Evolutionary conservation across 1,140 invertebrate species (phyloP), one percentile per base, ranked within the genome.

Genomic region (Colletes latitarsis): DNA sequence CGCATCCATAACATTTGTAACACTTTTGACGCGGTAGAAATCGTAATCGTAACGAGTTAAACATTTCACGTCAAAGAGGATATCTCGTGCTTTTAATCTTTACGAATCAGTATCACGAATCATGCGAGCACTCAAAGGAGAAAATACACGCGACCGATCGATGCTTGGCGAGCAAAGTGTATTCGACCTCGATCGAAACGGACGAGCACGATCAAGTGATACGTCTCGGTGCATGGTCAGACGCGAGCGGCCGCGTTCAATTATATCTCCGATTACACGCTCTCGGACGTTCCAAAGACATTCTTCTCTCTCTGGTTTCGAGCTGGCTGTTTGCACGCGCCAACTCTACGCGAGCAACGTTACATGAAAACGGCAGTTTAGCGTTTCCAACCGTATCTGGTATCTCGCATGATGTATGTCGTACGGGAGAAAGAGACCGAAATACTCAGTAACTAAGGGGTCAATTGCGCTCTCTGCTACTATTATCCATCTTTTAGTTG

Each of bases 281-380:
- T 30, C 57, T 21, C 57, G 21, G 3, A 10, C 15, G 10, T 21
- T 15, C 15, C 53, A 78, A 64, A 78, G 57, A 55, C 58, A 53
- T 72, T 72, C 67, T 77, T 77, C 76, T 71, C 57, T 71, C 68
- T 78, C 76, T 55, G 69, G 30, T 78, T 78, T 72, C 68, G 49
- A n/a, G 52, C 14, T n/a, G 30, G 46, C 67, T 43, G 4, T 53
- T 17, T 64, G 49, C 17, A 21, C n/a, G n/a, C n/a, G n/a, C n/a
- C n/a, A n/a, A n/a, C 43, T 30, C 30, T 2, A 19, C 8, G 17
- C 17, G n/a, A 10, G 6, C 5, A 1, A 9, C 57, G 21, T 71
- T 43, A 63, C 68, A 60, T 4, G 15, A 41, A 41, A 57, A 57
- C 53, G 52, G 9, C 9, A 63, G 49, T 63, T 78, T 53, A 43